Evolutionary conservation across 2,113 vertebrate species (phyloP).

Genomic region (Eonycteris spelaea): DNA sequence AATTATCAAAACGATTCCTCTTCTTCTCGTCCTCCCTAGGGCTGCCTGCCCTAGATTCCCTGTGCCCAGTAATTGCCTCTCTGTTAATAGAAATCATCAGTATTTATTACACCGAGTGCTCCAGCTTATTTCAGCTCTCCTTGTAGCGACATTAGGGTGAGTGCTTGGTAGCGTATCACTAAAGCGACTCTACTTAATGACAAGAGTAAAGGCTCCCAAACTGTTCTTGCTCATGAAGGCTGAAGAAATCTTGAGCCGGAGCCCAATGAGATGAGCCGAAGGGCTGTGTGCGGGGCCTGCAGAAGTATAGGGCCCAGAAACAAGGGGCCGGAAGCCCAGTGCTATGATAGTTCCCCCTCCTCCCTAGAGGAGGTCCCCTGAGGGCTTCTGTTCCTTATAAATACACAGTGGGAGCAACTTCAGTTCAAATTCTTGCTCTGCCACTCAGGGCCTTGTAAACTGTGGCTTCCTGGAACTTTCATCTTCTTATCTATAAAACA

Average conservation of each 20-base stretch:
- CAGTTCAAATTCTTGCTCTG: neutral
- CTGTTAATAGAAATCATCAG: conserved; percentile 73
- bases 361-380: neutral
- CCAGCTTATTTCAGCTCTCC: conserved; percentile 53
- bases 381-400: neutral
- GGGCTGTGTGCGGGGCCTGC: neutral
- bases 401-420: neutral
- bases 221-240: neutral
- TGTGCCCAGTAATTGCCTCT: conserved; percentile 65
- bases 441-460: neutral
- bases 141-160: conserved; percentile 44
- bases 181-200: conserved; percentile 47
- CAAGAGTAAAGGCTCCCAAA: conserved; percentile 41
- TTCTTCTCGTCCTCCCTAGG: conserved; percentile 56
- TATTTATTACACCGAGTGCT: conserved; percentile 60
- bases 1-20: conserved; percentile 69
- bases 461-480: neutral
- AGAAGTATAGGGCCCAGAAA: neutral
- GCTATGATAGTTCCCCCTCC: neutral
- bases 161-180: neutral
- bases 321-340: neutral
- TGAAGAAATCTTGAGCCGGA: neutral
- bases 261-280: neutral
- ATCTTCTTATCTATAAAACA: neutral
- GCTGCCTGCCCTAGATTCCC: conserved; percentile 70